Percentiles rank a stretch among this genome's conserved stretches.
phyloP scores from a whole-genome alignment of 2,797 vertebrate species.

The Triplophysa bombifrons region DNA sequence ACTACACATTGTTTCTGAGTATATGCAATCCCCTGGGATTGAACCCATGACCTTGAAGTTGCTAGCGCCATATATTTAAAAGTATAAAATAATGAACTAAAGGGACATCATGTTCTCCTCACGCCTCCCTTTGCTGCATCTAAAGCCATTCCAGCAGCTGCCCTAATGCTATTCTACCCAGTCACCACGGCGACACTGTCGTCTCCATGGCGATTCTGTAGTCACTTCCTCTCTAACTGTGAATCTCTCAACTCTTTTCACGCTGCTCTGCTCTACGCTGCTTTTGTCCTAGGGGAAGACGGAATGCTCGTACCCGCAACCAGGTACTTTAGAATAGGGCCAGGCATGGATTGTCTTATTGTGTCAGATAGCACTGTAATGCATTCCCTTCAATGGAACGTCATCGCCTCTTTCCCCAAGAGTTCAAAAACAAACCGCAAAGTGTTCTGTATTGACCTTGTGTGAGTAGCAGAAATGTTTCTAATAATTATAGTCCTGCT shows the following conservation, averaged over 20 bases:
- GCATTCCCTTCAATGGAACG: conserved; percentile 24
- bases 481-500: not conserved
- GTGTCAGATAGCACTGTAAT: conserved; percentile 22
- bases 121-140: conserved; percentile 62
- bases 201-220: conserved; percentile 65
- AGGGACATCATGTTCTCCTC: conserved; percentile 29
- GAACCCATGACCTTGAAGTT: too few species aligned
- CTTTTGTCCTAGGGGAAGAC: conserved; percentile 98
- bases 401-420: conserved; percentile 27
- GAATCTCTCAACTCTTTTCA: conserved; percentile 81
- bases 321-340: conserved; percentile 85
- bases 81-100: not conserved
- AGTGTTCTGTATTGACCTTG: conserved; percentile 14
- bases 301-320: conserved; percentile 96
- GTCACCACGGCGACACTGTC: conserved; percentile 65
- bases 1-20: too few species aligned
- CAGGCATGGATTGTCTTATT: conserved; percentile 10
- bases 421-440: conserved; percentile 11
- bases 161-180: conserved; percentile 52
- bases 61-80: too few species aligned
- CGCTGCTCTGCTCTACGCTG: conserved; percentile 86
- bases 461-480: not conserved
- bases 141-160: conserved; percentile 59
- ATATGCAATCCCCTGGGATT: too few species aligned
- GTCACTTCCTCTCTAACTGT: conserved; percentile 77